Base-by-base conservation (phyloP, 2,797 vertebrate species). In the Mus spretus region DNA sequence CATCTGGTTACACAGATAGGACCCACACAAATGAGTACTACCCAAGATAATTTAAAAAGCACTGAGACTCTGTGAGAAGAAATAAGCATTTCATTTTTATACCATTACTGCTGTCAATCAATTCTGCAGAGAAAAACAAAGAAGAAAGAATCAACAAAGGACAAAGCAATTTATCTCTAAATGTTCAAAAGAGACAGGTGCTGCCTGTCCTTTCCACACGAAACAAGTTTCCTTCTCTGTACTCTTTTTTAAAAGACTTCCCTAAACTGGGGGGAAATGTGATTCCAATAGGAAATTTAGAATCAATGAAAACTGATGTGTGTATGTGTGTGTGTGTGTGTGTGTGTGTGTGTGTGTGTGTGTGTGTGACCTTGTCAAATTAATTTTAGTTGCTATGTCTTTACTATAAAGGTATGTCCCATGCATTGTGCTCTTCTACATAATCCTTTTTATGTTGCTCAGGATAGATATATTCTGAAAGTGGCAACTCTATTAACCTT, bases 41-140 rank as follows among this genome's bases (percentile, higher is more conserved):
- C 50, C 70, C 82, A 83, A 75, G 85, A 72, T 93, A 86, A 93
- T 96, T 96, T 93, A 31, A 63, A 91, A 97, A 96, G 65, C 40
- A 78, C 12, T 67, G 89, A 93, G 59, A 93, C 53, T 95, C 24
- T 87, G 91, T 90, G 93, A 72, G 70, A 26, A 67, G 75, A 96
- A 97, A 97, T 92, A 94, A 75, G 26, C 72, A 61, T 95, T 95
- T 97, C 97, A 85, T 96, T 97, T 90, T 78, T 89, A 70, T 78
- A 59, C 78, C 47, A 2, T 94, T 92, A 77, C 70, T 92, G 47
- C 94, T 95, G 37, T 89, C 79, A 96, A 15, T 96, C 93, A 96
- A 44, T 20, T 59, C 67, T 70, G 17, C 59, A 59, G 81, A 97
- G 91, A 92, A 96, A 94, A 97, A 83, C 50, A 84, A 89, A 96